Evolutionary conservation across 2,113 vertebrate genomes (phyloP).

Genomic region (Engystomops pustulosus): DNA sequence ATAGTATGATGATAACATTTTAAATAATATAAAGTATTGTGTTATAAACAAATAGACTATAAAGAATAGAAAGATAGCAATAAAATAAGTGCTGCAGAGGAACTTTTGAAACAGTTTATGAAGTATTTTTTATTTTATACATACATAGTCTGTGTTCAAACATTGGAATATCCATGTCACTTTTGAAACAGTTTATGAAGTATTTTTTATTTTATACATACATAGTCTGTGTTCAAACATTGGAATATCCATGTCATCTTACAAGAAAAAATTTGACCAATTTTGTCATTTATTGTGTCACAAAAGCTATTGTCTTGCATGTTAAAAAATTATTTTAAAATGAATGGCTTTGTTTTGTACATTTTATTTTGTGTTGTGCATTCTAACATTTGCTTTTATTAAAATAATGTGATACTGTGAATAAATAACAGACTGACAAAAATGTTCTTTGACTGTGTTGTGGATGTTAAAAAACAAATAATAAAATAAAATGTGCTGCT

Average conservation of each 20-base stretch:
- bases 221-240: background rate
- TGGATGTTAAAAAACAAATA: background rate
- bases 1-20: background rate
- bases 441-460: background rate
- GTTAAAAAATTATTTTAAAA: constrained; percentile 30
- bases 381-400: constrained; percentile 49
- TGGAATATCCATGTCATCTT: background rate
- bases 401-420: constrained; percentile 29
- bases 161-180: background rate
- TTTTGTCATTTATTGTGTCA: background rate
- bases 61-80: background rate
- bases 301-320: background rate
- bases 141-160: background rate
- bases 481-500: constrained; percentile 22
- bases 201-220: background rate
- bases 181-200: background rate
- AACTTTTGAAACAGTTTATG: background rate
- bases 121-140: background rate
- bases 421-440: constrained; percentile 31
- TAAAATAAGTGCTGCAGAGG: background rate
- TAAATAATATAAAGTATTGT: too few relatives aligned
- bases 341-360: constrained; percentile 13
- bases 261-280: background rate
- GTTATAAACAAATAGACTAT: too few relatives aligned
- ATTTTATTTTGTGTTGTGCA: constrained; percentile 3